Evolutionary conservation across 2,113 vertebrate genomes (phyloP).

Genomic region (Nymphicus hollandicus): DNA sequence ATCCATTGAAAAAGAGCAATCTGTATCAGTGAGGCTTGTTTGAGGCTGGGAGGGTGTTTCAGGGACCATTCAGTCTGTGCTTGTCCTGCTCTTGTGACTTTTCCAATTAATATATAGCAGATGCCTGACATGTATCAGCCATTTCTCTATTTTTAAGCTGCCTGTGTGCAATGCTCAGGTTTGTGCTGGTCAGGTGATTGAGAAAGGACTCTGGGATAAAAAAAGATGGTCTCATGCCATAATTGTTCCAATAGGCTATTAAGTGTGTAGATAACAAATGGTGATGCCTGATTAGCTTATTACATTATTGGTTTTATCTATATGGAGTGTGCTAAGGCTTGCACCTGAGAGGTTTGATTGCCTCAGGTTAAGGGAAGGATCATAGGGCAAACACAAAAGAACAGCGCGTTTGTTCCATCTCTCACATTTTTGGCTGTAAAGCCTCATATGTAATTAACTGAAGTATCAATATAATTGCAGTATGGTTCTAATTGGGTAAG

Average conservation of each 20-base stretch:
- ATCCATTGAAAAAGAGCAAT: not conserved
- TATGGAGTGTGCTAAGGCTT: not conserved
- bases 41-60: not conserved
- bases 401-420: not conserved
- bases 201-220: not conserved
- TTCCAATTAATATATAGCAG: fast-evolving
- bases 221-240: not conserved
- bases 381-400: not conserved
- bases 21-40: not conserved
- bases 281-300: not conserved
- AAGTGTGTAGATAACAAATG: not conserved
- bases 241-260: not conserved
- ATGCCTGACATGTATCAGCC: not conserved
- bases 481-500: not conserved
- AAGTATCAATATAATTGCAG: not conserved
- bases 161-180: not conserved
- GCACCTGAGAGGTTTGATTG: not conserved
- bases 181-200: not conserved
- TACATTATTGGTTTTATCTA: not conserved
- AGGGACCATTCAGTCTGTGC: not conserved
- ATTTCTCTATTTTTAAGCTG: not conserved
- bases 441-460: not conserved
- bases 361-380: not conserved
- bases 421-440: not conserved
- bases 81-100: not conserved